Percentiles rank a stretch among this genome's conserved stretches.
These are phyloP conservation scores for Pituophis catenifer DNA, from an alignment of 2,113 vertebrate species.

Conservation along the genomic window DNA sequence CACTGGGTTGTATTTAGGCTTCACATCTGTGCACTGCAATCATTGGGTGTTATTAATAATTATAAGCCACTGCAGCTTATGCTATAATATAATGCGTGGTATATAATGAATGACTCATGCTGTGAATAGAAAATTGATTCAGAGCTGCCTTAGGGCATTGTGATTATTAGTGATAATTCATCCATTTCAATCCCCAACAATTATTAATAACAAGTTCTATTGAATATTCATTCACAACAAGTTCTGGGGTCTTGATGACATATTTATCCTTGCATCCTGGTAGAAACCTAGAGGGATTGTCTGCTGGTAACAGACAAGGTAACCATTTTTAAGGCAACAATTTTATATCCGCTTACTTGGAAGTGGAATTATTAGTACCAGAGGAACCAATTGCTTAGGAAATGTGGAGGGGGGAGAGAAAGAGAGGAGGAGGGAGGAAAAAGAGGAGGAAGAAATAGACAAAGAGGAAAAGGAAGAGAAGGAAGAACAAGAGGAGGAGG, in stretches of 20 bases:
- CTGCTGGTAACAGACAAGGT: not conserved
- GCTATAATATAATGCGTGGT: not conserved
- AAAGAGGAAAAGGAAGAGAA: not conserved
- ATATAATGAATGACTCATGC: conserved; percentile 13
- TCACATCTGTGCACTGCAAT: not conserved
- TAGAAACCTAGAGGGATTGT: not conserved
- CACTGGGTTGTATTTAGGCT: not conserved
- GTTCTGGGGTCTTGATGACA: not conserved
- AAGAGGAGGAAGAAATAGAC: not conserved
- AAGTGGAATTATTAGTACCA: not conserved
- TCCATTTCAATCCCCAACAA: not conserved
- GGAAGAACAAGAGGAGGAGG: not conserved
- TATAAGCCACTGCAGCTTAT: not conserved
- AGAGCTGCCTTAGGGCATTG: not conserved
- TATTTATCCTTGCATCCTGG: not conserved
- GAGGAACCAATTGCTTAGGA: not conserved
- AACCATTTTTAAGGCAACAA: not conserved
- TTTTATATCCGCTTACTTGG: not conserved
- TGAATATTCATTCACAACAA: not conserved
- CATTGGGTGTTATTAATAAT: conserved; percentile 10
- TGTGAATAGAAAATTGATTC: conserved; percentile 18
- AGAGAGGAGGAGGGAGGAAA: not conserved
- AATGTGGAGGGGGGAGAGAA: not conserved
- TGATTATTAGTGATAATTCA: conserved; percentile 13
- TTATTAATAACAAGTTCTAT: conserved; percentile 9